phyloP scores from a whole-genome alignment of 2,797 vertebrate species.

The Phoeniculus purpureus region DNA sequence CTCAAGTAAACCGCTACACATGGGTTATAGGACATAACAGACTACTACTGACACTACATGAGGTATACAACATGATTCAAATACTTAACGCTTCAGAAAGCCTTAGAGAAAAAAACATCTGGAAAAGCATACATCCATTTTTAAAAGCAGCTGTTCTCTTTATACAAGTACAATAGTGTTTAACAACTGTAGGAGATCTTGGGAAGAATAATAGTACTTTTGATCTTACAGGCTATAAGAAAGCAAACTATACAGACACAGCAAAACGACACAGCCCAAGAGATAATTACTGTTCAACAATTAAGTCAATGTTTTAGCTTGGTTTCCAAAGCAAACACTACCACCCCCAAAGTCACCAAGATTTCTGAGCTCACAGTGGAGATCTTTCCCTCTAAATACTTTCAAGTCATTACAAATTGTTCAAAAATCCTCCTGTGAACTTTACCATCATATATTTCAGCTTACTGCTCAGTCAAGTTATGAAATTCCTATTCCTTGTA shows the following conservation, averaged over 20 bases:
- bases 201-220: not conserved
- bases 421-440: not conserved
- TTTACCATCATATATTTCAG: not conserved
- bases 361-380: not conserved
- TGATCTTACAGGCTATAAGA: not conserved
- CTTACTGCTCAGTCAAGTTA: not conserved
- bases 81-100: not conserved
- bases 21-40: not conserved
- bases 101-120: not conserved
- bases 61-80: not conserved
- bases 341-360: not conserved
- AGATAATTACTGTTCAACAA: not conserved
- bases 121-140: not conserved
- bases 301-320: not conserved
- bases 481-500: not conserved
- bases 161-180: not conserved
- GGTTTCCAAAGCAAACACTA: not conserved
- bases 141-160: not conserved
- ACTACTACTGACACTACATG: not conserved
- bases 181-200: not conserved
- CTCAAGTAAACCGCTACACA: not conserved
- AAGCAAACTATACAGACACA: not conserved
- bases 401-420: not conserved
- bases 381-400: not conserved
- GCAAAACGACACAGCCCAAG: not conserved